phyloP scores from a whole-genome alignment of 2,113 vertebrate species.

The Sturnus vulgaris region DNA sequence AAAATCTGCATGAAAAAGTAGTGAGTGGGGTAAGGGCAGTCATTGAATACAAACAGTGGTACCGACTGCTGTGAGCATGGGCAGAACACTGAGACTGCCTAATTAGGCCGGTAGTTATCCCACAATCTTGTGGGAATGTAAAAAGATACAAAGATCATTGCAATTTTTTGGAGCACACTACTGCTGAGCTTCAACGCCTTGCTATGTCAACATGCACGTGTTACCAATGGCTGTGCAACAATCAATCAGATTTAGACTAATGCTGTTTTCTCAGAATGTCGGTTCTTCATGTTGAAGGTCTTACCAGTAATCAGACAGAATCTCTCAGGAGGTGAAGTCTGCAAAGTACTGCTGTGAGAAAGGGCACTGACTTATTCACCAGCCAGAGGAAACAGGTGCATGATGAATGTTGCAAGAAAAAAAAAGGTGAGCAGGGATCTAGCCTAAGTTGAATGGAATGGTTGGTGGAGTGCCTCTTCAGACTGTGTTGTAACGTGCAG shows the following conservation, averaged over 20 bases:
- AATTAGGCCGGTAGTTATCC: neutral
- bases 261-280: neutral
- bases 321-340: neutral
- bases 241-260: neutral
- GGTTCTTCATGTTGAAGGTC: neutral
- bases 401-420: neutral
- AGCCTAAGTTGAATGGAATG: neutral
- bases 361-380: neutral
- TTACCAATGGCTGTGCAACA: neutral
- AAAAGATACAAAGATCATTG: neutral
- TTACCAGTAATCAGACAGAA: neutral
- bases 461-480: neutral
- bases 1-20: neutral
- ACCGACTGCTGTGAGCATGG: neutral
- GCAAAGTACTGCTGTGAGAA: neutral
- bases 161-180: neutral
- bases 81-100: neutral
- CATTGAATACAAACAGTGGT: neutral
- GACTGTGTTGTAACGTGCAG: neutral
- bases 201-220: neutral
- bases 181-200: neutral
- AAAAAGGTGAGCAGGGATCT: neutral
- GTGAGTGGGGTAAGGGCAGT: neutral
- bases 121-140: neutral
- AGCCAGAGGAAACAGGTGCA: neutral